phyloP scores from a whole-genome alignment of 2,797 vertebrate genomes.

The Cichlasoma orientale region DNA sequence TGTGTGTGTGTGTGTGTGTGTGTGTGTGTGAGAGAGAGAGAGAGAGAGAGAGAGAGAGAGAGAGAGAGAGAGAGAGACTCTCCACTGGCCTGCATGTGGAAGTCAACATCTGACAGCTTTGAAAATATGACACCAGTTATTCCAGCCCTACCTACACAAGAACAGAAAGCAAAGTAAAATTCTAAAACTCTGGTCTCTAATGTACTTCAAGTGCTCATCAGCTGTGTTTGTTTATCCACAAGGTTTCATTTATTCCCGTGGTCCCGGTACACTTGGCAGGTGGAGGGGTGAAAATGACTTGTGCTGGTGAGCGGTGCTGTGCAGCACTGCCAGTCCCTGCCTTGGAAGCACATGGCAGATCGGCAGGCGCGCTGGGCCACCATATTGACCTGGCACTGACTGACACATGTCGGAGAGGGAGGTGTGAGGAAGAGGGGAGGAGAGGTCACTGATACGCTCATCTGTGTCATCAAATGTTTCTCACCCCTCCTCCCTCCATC shows the following conservation, averaged over 20 bases:
- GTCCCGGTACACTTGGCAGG: conserved; percentile 62
- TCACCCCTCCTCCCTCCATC: not conserved
- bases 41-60: not conserved
- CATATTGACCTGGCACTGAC: conserved; percentile 78
- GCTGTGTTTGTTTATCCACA: conserved; percentile 43
- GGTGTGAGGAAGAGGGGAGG: conserved; percentile 54
- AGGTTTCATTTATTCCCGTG: conserved; percentile 57
- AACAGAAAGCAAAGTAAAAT: not conserved
- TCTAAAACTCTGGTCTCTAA: not conserved
- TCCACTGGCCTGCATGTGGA: not conserved
- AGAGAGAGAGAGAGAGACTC: not conserved
- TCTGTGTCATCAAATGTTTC: conserved; percentile 51
- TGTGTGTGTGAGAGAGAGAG: not conserved
- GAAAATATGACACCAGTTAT: not conserved
- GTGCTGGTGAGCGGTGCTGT: conserved; percentile 28
- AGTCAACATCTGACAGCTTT: conserved; percentile 13
- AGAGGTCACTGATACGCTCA: conserved; percentile 57
- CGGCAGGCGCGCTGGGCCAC: conserved; percentile 64
- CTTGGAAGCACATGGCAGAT: conserved; percentile 73
- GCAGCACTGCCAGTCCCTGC: conserved; percentile 53
- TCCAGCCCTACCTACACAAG: not conserved
- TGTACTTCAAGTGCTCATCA: conserved; percentile 28
- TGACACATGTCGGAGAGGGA: conserved; percentile 73
- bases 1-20: conserved; percentile 2
- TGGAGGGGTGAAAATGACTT: conserved; percentile 46